Evolutionary conservation across 2,113 vertebrate species (phyloP), one percentile per base, ranked within the genome.

Genomic region (Thomomys bottae): DNA sequence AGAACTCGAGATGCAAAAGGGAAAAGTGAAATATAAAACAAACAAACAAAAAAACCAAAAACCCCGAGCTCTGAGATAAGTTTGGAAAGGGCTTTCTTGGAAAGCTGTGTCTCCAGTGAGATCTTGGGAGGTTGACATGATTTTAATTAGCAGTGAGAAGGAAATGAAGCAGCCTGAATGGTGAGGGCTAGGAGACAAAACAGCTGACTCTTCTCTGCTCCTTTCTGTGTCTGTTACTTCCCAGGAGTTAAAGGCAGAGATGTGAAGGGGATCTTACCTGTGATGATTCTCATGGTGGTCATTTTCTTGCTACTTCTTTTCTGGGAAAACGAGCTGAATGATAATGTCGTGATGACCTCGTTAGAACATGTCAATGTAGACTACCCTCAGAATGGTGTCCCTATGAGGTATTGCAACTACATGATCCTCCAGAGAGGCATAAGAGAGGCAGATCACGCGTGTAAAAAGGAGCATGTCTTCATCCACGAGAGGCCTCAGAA

Each of bases 401-500:
- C 61, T 3, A 0, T 45, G 6, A 93, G 95, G 32, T 97, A 97
- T 80, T 97, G 96, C 87, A 96, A 95, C 68, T 11, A n/a, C 49
- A 94, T 95, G 95, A 75, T 97, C 64, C 81, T 94, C 6, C 77
- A 87, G 71, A 92, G 92, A 88, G 3, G 64, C 88, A 90, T 97
- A 92, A 93, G 73, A 64, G 92, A 87, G 24, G 83, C 88, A 5
- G 91, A 95, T 40, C 42, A 84, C 90, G 78, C 86, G 4, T 97
- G 96, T 81, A 97, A 87, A 88, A 91, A 70, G 30, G 64, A 92
- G 32, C 96, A 97, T 0, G 64, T 96, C 76, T 97, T 97, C 84
- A 90, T 97, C 86, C 95, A 97, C 0, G 95, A 96, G 90, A 92
- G 94, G 72, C 92, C 94, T 34, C 88, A 57, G 54, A 84, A 86